phyloP scores from a whole-genome alignment of 2,888 invertebrate species.

The Microplitis manilae region DNA sequence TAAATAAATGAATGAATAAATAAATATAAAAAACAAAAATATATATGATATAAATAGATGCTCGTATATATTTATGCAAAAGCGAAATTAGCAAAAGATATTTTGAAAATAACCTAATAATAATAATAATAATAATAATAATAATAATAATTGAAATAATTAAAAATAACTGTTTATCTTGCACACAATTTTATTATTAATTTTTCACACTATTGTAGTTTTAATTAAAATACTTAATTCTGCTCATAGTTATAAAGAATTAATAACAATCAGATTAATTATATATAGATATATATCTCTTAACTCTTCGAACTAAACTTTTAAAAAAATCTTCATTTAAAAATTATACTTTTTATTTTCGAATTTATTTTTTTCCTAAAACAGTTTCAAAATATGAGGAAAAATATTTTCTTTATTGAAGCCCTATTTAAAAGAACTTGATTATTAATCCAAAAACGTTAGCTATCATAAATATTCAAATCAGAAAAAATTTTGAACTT shows the following conservation, averaged over 20 bases:
- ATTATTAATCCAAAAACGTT: too few species aligned
- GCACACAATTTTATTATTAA: background rate
- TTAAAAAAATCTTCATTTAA: background rate
- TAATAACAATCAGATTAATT: background rate
- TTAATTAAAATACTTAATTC: slow-evolving; percentile 7
- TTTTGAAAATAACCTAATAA: slow-evolving; percentile 33
- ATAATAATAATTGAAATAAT: slow-evolving; percentile 10
- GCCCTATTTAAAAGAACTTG: too few species aligned
- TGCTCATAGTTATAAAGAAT: slow-evolving; percentile 18
- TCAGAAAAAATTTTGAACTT: too few species aligned
- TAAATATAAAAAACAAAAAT: slow-evolving; percentile 5
- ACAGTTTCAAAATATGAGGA: too few species aligned
- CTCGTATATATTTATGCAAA: slow-evolving; percentile 20
- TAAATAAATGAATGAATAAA: background rate
- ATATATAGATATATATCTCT: background rate
- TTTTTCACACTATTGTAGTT: slow-evolving; percentile 17
- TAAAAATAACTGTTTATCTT: slow-evolving; percentile 23
- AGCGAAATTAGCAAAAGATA: slow-evolving; percentile 28
- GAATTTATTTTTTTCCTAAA: too few species aligned
- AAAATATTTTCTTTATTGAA: too few species aligned
- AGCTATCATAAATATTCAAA: too few species aligned
- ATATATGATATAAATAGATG: slow-evolving; percentile 23
- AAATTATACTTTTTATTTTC: too few species aligned
- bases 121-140: background rate
- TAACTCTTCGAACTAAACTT: background rate